Evolutionary conservation across 1,140 invertebrate genomes (phyloP), one percentile per base, ranked within the genome.

Genomic region (Drosophila truncata): DNA sequence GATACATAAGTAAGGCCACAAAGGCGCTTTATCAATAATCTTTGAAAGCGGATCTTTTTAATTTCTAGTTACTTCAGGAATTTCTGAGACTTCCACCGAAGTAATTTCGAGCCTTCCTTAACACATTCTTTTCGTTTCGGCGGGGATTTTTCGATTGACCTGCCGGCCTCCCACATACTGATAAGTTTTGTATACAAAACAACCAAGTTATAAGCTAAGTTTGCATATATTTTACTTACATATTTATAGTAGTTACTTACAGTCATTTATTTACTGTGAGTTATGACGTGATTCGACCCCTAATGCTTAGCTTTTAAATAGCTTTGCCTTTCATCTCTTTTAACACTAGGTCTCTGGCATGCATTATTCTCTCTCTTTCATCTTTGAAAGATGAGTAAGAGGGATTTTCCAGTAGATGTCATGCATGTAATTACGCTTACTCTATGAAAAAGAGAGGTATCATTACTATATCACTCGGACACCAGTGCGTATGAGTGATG

Each of bases 341-440:
- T 42, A 7, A 18, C 47, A 31, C 14, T 42, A 13, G 18, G 25
- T 41, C 23, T 58, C 25, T 25, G 14, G 35, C n/a, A 14, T n/a
- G 6, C 11, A 18, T 27, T 33, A 41, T 25, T 55, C 29, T 37
- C 55, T 55, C 39, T 44, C 25, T 33, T 35, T 63, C 37, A 52
- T 20, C 18, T 37, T 18, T n/a, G 18, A 54, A n/a, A 60, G 83
- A 82, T 87, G 83, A 87, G 76, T 80, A 80, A 77, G 47, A 77
- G 83, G 83, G 83, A 77, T 82, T 87, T 87, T 80, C 83, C 82
- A 63, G 42, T 66, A 69, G 61, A 50, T 80, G 60, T 39, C 65
- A 79, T 77, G 65, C 63, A 77, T 73, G 41, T 80, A 82, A 87
- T 82, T 87, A 71, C 46, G 33, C 46, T 61, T 76, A 61, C 77